Base-by-base conservation (phyloP, 2,888 invertebrate species). In the Tenthredo distinguenda region DNA sequence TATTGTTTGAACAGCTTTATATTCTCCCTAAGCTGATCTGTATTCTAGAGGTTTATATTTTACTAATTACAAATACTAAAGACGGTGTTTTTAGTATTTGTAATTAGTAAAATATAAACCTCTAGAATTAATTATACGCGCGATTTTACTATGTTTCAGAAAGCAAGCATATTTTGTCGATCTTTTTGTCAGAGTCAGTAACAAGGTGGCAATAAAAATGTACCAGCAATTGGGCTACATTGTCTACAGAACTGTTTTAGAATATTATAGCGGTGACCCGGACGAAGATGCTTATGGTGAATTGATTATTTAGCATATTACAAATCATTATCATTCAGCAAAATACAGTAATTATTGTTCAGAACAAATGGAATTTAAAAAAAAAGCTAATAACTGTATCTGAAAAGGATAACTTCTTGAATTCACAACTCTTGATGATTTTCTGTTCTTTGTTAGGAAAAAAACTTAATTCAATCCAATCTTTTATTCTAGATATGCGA, bases 221-320 rank as follows among this genome's bases (percentile, higher is more conserved):
- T 99, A 99, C 93, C 97, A 97, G 90, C 97, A 97, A 93, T 94
- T 99, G 86, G 99, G 99, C 34, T 99, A 99, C 92, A 98, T 98
- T 89, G 98, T 99, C 0, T 99, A 99, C 93, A 95, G 99, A 86
- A 98, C 98, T 71, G 99, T 99, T 74, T 94, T 99, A 89, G 99
- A 99, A 93, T 99, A 99, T 95, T 99, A 99, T 93, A 99, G 99
- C 18, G 99, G 99, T 26, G 98, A 99, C 94, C 97, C 98, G 34
- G 99, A 99, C 94, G 99, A 99, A 96, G 98, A 99, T 95, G 99
- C 99, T 85, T 99, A 97, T 95, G 99, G 99, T 99, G 94, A 94
- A 91, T 87, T 81, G 65, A 85, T 81, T 84, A 84, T 86, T 86
- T 55, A 58, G 79, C 31, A 65, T 87, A 86, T 18, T 40, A 12